phyloP scores from a whole-genome alignment of 2,113 vertebrate species.

The Martes martes region DNA sequence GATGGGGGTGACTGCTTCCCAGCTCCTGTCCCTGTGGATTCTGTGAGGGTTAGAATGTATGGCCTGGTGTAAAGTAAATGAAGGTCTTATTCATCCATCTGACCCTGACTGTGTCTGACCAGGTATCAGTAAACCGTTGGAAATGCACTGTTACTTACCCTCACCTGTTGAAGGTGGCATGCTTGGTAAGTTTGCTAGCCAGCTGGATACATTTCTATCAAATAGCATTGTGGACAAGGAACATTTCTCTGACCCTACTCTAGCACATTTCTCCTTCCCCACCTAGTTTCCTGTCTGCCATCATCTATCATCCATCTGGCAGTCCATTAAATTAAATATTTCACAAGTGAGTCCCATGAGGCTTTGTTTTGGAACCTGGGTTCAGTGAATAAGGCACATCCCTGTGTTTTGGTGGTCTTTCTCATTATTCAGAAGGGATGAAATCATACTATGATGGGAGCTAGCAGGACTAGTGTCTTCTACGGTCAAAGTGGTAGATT shows the following conservation, averaged over 20 bases:
- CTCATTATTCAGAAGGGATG: neutral
- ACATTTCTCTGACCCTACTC: neutral
- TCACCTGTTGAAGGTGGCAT: neutral
- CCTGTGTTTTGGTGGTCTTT: neutral
- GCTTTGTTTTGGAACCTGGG: neutral
- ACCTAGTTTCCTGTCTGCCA: neutral
- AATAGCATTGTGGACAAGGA: neutral
- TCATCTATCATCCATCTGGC: neutral
- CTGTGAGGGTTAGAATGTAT: rapidly evolving
- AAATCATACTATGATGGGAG: neutral
- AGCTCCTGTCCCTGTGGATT: neutral
- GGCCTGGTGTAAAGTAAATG: no score
- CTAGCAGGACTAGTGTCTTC: neutral
- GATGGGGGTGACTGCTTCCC: neutral
- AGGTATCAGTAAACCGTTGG: neutral
- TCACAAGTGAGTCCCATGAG: neutral
- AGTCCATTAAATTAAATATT: neutral
- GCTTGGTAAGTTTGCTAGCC: rapidly evolving
- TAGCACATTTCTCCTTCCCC: neutral
- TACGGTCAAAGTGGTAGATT: neutral
- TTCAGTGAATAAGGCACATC: neutral
- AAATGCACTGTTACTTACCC: neutral
- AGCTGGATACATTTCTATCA: neutral
- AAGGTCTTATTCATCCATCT: neutral
- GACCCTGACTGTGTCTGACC: rapidly evolving